Conservation (phyloP, 2,888 invertebrate genomes). For the Chydorus sphaericus region DNA sequence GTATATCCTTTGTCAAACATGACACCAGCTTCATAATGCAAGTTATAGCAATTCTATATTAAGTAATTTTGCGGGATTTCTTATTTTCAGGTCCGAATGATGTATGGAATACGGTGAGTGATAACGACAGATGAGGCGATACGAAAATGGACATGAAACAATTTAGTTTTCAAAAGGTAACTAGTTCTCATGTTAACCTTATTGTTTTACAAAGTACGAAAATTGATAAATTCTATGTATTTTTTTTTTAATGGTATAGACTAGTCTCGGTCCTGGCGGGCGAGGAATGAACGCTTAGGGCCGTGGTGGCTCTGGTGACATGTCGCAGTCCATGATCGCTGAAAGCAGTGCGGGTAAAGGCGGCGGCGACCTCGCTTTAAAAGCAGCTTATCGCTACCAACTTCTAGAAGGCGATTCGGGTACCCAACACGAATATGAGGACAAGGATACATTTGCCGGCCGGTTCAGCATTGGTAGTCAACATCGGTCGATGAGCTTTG, state of each 20-base stretch:
- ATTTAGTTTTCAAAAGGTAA: background rate
- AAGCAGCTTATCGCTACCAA: constrained; percentile 4
- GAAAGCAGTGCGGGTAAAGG: background rate
- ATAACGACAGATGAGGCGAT: background rate
- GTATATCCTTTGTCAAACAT: constrained; percentile 7
- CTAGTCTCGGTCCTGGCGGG: constrained; percentile 8
- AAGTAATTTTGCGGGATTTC: constrained; percentile 19
- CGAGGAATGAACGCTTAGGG: constrained; percentile 5
- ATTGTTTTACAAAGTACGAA: background rate
- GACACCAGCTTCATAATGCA: constrained; percentile 26
- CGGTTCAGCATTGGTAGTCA: constrained; percentile 9
- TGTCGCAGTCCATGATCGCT: constrained; percentile 1
- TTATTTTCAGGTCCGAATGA: background rate
- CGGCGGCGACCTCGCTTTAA: background rate
- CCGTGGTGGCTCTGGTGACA: constrained; percentile 8
- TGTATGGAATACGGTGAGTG: background rate
- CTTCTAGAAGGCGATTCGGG: constrained; percentile 5
- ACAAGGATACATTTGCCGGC: constrained; percentile 9
- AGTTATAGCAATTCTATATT: constrained; percentile 29
- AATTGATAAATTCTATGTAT: background rate
- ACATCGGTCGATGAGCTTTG: background rate
- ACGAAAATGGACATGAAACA: background rate
- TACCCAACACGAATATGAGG: background rate
- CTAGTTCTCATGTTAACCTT: background rate
- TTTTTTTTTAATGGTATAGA: too few species aligned